These are phyloP conservation scores for Cactoblastis cactorum DNA, from an alignment of 2,888 invertebrate genomes.

Conservation along the genomic window DNA sequence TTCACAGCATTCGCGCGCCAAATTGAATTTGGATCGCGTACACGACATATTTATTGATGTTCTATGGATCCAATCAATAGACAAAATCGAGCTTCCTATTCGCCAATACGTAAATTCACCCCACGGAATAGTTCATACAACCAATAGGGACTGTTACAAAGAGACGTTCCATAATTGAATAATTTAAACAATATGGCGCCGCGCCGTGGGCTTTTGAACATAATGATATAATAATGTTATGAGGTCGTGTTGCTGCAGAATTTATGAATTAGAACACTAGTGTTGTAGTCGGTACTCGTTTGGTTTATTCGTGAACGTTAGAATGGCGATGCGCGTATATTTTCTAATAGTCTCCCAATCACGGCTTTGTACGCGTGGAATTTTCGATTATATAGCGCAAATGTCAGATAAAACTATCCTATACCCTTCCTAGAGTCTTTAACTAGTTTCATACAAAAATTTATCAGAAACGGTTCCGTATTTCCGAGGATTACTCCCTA, in stretches of 20 bases:
- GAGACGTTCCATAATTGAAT: slow-evolving; percentile 3
- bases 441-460: too few species aligned
- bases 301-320: too few species aligned
- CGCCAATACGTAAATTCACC: neutral
- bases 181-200: slow-evolving; percentile 7
- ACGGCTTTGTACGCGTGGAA: too few species aligned
- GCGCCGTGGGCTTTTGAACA: slow-evolving; percentile 3
- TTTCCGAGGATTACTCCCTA: too few species aligned
- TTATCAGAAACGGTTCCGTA: too few species aligned
- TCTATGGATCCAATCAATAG: neutral
- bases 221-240: slow-evolving; percentile 3
- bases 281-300: too few species aligned
- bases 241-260: neutral
- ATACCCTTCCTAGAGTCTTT: too few species aligned
- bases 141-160: neutral
- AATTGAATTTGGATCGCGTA: neutral
- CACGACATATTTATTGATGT: neutral
- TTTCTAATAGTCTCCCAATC: too few species aligned
- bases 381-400: too few species aligned
- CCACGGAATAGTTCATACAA: neutral
- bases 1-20: neutral
- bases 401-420: too few species aligned
- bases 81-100: neutral
- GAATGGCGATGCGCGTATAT: too few species aligned
- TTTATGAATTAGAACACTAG: too few species aligned